phyloP scores from a whole-genome alignment of 1,140 invertebrate genomes.

The Paraescarpia echinospica region DNA sequence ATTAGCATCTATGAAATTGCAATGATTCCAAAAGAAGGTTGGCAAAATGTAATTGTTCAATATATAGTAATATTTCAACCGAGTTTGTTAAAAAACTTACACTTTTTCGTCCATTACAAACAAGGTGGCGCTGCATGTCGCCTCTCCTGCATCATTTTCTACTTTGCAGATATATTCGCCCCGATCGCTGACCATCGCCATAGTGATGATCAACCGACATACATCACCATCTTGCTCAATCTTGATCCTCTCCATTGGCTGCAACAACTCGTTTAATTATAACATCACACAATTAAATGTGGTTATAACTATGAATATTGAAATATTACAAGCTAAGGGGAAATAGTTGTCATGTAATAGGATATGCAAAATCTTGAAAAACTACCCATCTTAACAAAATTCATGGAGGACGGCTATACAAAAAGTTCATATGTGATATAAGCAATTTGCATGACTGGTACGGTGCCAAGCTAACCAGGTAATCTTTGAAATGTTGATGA shows the following conservation, averaged over 20 bases:
- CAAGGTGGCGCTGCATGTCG: conserved; percentile 20
- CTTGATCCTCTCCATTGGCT: conserved; percentile 2
- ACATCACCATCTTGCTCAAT: conserved; percentile 25
- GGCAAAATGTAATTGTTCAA: background rate
- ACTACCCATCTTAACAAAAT: too few relatives aligned
- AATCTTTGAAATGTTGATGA: too few relatives aligned
- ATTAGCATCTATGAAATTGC: background rate
- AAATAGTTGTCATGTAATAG: too few relatives aligned
- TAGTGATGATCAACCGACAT: conserved; percentile 38
- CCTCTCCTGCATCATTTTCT: conserved; percentile 32
- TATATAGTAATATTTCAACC: background rate
- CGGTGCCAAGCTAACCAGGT: too few relatives aligned
- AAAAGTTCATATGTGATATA: too few relatives aligned
- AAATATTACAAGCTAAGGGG: too few relatives aligned
- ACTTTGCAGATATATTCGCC: conserved; percentile 34
- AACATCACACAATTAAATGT: background rate
- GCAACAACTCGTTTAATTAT: background rate
- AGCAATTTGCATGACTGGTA: too few relatives aligned
- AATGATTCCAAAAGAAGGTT: background rate
- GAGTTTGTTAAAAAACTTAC: background rate
- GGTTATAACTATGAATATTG: background rate
- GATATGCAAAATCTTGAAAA: too few relatives aligned
- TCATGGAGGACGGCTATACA: too few relatives aligned
- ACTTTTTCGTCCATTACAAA: conserved; percentile 9
- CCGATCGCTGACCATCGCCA: conserved; percentile 24